phyloP scores from a whole-genome alignment of 2,888 invertebrate species.

The Eupsilia transversa region DNA sequence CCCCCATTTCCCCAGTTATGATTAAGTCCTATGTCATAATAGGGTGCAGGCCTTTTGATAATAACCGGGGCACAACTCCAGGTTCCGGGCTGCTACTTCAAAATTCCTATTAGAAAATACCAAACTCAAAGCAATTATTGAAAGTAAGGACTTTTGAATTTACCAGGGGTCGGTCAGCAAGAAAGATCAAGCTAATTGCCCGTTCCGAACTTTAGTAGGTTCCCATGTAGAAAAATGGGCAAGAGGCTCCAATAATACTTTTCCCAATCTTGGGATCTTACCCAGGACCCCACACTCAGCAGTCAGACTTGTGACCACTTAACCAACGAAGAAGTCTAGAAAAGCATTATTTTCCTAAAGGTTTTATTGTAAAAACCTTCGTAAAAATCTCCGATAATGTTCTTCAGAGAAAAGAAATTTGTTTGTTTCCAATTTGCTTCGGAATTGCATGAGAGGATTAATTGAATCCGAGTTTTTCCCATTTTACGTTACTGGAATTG shows the following conservation, averaged over 20 bases:
- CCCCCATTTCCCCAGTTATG: no score
- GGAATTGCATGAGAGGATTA: slow-evolving; percentile 34
- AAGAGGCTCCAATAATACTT: neutral
- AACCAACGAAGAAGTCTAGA: neutral
- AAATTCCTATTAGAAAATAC: neutral
- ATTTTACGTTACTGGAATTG: slow-evolving; percentile 10
- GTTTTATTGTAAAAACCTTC: slow-evolving; percentile 12
- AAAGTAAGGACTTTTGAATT: neutral
- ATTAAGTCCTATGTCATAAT: neutral
- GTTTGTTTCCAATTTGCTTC: slow-evolving; percentile 37
- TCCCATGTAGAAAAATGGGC: neutral
- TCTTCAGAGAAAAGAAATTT: slow-evolving; percentile 13
- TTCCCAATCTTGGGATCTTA: neutral
- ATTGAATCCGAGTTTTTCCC: slow-evolving; percentile 18
- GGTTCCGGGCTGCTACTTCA: neutral
- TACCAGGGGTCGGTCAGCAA: neutral
- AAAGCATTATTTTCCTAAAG: neutral
- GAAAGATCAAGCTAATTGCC: neutral
- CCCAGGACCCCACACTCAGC: no score
- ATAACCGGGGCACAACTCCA: neutral
- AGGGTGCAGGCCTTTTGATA: neutral
- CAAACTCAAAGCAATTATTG: neutral
- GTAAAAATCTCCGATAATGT: slow-evolving; percentile 16
- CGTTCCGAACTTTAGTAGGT: neutral
- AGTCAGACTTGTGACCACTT: neutral